phyloP scores from a whole-genome alignment of 1,140 invertebrate genomes.

The Scaptomyza montana region DNA sequence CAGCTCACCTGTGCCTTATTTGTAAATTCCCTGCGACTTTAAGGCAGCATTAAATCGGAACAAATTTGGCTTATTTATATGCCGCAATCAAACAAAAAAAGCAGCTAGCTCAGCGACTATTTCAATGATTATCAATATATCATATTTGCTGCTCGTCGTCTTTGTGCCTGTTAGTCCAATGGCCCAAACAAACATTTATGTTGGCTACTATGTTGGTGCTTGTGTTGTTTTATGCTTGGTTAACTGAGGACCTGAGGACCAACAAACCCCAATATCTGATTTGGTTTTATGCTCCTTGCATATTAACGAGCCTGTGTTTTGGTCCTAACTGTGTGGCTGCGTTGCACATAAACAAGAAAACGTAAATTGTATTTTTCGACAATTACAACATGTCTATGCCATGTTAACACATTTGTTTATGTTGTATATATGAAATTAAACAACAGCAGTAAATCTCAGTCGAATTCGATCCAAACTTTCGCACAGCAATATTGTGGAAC shows the following conservation, averaged over 20 bases:
- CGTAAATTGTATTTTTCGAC: conserved; percentile 16
- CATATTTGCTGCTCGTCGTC: conserved; percentile 44
- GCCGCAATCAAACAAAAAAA: conserved; percentile 3
- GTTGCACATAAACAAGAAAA: background rate
- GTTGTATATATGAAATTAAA: background rate
- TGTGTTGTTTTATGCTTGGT: conserved; percentile 11
- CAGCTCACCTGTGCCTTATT: conserved; percentile 17
- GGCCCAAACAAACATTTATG: conserved; percentile 60
- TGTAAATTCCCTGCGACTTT: conserved; percentile 31
- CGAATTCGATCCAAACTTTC: too few species aligned
- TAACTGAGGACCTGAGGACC: background rate
- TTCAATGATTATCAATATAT: conserved; percentile 64
- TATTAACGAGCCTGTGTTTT: conserved; percentile 52
- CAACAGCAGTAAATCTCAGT: background rate
- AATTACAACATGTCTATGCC: background rate
- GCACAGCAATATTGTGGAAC: too few species aligned
- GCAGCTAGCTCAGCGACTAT: conserved; percentile 30
- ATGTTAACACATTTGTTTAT: background rate
- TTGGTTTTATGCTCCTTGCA: conserved; percentile 47
- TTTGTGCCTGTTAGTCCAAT: conserved; percentile 57
- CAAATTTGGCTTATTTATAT: conserved; percentile 8
- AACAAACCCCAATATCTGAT: conserved; percentile 18
- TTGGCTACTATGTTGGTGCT: conserved; percentile 11
- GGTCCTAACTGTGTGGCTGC: conserved; percentile 4
- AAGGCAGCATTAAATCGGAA: conserved; percentile 35